Evolutionary conservation across 2,113 vertebrate species (phyloP).

Genomic region (Martes martes): DNA sequence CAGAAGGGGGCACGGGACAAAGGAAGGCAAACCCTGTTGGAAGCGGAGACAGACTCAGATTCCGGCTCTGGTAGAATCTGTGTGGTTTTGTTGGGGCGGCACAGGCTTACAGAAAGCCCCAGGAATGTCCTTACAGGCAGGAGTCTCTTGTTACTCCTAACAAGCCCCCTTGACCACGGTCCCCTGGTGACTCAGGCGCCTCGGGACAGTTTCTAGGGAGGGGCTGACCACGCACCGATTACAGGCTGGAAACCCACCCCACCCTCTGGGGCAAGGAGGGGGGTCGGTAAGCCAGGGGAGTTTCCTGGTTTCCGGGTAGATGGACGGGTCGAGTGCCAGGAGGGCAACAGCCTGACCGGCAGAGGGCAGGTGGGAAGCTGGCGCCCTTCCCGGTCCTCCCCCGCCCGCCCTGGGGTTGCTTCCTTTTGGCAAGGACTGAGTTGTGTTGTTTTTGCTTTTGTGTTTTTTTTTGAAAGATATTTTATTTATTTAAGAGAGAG

Average conservation of each 20-base stretch:
- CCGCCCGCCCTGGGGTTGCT: background rate
- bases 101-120: background rate
- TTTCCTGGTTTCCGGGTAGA: background rate
- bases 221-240: background rate
- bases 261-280: too few species aligned
- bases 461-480: background rate
- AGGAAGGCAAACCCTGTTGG: background rate
- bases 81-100: fast-evolving
- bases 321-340: fast-evolving
- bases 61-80: too few species aligned
- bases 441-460: background rate
- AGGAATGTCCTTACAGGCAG: background rate
- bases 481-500: background rate
- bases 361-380: background rate
- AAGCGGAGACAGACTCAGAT: background rate
- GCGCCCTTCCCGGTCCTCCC: background rate
- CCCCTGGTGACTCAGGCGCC: background rate
- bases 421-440: background rate
- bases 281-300: background rate
- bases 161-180: background rate
- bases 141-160: background rate
- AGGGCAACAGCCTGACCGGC: background rate
- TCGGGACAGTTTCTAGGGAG: background rate
- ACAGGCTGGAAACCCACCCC: background rate
- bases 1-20: background rate